These are phyloP conservation scores for Darevskia mixta DNA, from an alignment of 2,797 vertebrate genomes.

Conservation along the genomic window DNA sequence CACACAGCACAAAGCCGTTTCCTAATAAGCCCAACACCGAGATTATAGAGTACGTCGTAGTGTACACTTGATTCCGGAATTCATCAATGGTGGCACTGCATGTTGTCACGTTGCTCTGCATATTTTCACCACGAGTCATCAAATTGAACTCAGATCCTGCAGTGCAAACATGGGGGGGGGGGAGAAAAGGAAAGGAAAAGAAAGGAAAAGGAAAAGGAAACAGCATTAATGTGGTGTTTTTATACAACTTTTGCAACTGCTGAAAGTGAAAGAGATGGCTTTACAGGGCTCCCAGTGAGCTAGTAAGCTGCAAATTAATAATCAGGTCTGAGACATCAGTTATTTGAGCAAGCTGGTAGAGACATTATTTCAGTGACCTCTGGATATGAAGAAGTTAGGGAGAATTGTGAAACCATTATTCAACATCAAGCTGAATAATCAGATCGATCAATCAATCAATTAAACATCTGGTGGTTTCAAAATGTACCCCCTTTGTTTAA, in stretches of 20 bases:
- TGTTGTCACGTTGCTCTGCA: slow-evolving; percentile 45
- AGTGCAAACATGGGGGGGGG: slow-evolving; percentile 16
- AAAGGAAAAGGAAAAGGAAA: background rate
- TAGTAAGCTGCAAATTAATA: background rate
- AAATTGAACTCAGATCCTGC: slow-evolving; percentile 10
- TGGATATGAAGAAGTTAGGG: background rate
- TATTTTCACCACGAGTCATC: slow-evolving; percentile 30
- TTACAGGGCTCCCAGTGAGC: background rate
- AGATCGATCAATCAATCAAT: background rate
- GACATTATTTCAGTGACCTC: background rate
- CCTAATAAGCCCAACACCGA: slow-evolving; percentile 87
- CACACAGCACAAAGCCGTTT: slow-evolving; percentile 87
- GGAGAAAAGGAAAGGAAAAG: too few species aligned
- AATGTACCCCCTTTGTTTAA: background rate
- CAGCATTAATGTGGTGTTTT: slow-evolving; percentile 8
- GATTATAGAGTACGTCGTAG: slow-evolving; percentile 90
- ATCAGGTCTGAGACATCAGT: background rate
- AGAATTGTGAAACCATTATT: too few species aligned
- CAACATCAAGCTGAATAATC: background rate
- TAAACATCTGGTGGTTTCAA: background rate
- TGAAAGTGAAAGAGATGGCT: background rate
- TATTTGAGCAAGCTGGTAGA: background rate
- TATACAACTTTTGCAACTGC: background rate
- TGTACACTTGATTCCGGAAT: slow-evolving; percentile 93
- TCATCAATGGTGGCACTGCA: slow-evolving; percentile 83